Percentiles rank a stretch among this genome's conserved stretches.
Conservation (phyloP, 1,140 invertebrate species). For the Pseudomyrmex pallidus region DNA sequence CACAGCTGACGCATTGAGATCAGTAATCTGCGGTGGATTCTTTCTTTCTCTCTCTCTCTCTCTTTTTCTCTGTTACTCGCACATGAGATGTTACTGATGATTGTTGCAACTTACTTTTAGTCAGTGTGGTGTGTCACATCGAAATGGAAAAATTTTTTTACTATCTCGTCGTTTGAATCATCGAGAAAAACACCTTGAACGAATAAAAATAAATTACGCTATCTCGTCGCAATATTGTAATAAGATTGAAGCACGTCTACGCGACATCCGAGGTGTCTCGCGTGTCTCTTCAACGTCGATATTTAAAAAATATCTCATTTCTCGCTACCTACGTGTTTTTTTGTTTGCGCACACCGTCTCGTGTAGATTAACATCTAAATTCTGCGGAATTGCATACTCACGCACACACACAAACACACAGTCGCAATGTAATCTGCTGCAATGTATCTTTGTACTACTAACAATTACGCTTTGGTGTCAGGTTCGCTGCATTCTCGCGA, state of each 20-base stretch:
- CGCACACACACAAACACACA: neutral
- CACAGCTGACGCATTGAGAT: constrained; percentile 1
- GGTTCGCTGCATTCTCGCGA: neutral
- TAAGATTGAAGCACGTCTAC: constrained; percentile 13
- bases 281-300: neutral
- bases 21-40: neutral
- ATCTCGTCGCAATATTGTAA: neutral
- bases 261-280: neutral
- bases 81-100: too few species aligned
- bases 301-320: constrained; percentile 1
- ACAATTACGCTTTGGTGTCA: neutral
- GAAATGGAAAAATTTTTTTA: constrained; percentile 25
- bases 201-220: neutral
- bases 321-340: too few species aligned
- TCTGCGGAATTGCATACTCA: neutral
- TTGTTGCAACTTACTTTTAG: too few species aligned
- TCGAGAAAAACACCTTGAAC: neutral
- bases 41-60: neutral
- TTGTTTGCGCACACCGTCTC: too few species aligned
- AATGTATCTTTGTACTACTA: neutral
- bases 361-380: neutral
- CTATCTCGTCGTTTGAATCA: constrained; percentile 11
- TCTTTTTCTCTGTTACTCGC: too few species aligned
- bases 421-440: neutral
- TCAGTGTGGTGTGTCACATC: neutral